These are phyloP conservation scores for Scaptodrosophila latifasciaeformis DNA, from an alignment of 2,888 invertebrate genomes.

Conservation along the genomic window DNA sequence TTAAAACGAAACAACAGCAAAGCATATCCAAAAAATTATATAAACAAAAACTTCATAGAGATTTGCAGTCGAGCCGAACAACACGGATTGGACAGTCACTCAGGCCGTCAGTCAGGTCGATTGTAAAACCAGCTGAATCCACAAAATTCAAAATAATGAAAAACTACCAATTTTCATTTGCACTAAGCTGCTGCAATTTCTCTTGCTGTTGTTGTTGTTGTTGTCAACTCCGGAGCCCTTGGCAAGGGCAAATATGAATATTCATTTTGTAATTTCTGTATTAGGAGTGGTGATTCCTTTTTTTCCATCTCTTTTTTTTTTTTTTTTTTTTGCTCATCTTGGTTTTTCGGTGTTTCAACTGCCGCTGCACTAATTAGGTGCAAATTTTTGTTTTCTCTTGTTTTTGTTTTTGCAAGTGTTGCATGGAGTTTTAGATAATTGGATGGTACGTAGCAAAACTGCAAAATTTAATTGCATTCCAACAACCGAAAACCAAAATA, in stretches of 20 bases:
- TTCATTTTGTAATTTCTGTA: slow-evolving; percentile 58
- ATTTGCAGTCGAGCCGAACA: slow-evolving; percentile 30
- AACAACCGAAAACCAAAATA: too few relatives aligned
- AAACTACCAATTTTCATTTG: slow-evolving; percentile 44
- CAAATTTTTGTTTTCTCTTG: slow-evolving; percentile 32
- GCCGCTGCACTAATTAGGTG: slow-evolving; percentile 56
- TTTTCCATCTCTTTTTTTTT: too few relatives aligned
- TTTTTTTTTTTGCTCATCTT: slow-evolving; percentile 9
- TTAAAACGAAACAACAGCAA: not conserved
- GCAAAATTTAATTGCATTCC: slow-evolving; percentile 10
- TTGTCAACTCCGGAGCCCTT: too few relatives aligned
- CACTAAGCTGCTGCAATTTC: slow-evolving; percentile 41
- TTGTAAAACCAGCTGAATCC: slow-evolving; percentile 11
- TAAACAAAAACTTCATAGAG: slow-evolving; percentile 32
- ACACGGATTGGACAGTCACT: too few relatives aligned
- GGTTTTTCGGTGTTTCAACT: slow-evolving; percentile 11
- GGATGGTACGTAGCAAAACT: slow-evolving; percentile 28
- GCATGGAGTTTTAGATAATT: slow-evolving; percentile 40
- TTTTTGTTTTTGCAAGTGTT: not conserved
- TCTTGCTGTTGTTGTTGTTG: slow-evolving; percentile 12
- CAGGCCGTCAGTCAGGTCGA: not conserved
- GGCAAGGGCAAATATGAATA: slow-evolving; percentile 48
- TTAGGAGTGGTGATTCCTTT: too few relatives aligned
- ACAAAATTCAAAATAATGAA: slow-evolving; percentile 47
- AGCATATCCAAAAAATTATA: slow-evolving; percentile 20